Evolutionary conservation across 1,140 invertebrate genomes (phyloP).

Genomic region (Drosophila elegans): DNA sequence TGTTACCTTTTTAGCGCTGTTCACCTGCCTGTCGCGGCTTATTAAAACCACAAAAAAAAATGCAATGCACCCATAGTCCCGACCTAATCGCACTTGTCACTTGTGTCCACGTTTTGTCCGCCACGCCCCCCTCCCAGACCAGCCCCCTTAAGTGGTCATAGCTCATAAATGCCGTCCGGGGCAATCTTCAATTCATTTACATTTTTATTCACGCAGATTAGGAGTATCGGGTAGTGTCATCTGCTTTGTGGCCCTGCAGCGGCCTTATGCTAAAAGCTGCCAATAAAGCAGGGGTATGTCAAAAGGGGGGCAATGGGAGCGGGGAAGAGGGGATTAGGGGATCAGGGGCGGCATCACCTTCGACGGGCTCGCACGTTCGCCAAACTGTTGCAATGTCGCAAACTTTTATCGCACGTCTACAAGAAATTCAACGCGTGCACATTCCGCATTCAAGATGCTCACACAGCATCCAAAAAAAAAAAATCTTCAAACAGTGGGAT

Average conservation of each 20-base stretch:
- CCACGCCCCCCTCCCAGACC: constrained; percentile 37
- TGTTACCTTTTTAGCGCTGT: constrained; percentile 21
- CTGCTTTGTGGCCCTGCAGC: constrained; percentile 61
- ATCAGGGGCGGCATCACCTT: constrained; percentile 33
- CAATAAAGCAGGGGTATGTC: constrained; percentile 12
- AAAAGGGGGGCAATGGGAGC: constrained; percentile 1
- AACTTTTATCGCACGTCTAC: constrained; percentile 84
- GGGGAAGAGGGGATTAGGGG: not conserved
- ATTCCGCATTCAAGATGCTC: constrained; percentile 76
- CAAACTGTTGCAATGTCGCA: constrained; percentile 84
- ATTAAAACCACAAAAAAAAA: constrained; percentile 43
- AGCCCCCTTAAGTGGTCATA: constrained; percentile 52
- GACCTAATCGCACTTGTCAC: constrained; percentile 71
- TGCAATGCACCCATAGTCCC: constrained; percentile 9
- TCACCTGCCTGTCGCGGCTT: constrained; percentile 63
- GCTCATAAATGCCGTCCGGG: constrained; percentile 63
- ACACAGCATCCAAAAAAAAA: constrained; percentile 48
- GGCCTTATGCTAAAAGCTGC: constrained; percentile 72
- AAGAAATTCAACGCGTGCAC: constrained; percentile 83
- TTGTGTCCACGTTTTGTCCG: constrained; percentile 43
- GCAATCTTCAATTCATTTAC: constrained; percentile 83
- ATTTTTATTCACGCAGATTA: constrained; percentile 83
- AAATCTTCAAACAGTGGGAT: constrained; percentile 31
- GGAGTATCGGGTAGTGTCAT: constrained; percentile 77
- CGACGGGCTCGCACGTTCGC: constrained; percentile 62